These are phyloP conservation scores for Hippocampus kuda DNA, from an alignment of 2,797 vertebrate species.

Conservation along the genomic window DNA sequence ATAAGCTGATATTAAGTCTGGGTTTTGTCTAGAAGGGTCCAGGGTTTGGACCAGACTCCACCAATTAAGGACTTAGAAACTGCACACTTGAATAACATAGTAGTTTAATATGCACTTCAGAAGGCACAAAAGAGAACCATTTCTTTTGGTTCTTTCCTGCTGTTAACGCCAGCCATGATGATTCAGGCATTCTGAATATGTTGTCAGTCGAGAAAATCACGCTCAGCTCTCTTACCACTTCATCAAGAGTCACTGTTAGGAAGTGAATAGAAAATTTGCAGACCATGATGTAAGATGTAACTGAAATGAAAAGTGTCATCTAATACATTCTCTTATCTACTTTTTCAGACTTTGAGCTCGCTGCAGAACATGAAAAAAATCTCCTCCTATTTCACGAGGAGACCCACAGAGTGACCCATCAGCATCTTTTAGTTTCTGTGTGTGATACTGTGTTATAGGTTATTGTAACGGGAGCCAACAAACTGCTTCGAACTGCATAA, in stretches of 20 bases:
- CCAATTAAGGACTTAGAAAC: not conserved
- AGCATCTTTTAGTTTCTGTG: conserved; percentile 1
- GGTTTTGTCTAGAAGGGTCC: not conserved
- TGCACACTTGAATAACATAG: not conserved
- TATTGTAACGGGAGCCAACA: not conserved
- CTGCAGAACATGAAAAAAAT: conserved; percentile 85
- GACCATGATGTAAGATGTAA: not conserved
- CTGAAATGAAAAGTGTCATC: not conserved
- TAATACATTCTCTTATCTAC: not conserved
- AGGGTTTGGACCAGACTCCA: not conserved
- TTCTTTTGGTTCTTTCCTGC: not conserved
- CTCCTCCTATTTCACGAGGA: conserved; percentile 81
- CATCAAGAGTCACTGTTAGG: not conserved
- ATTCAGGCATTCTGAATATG: conserved; percentile 13
- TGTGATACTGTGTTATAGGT: conserved; percentile 8
- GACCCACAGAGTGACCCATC: conserved; percentile 55
- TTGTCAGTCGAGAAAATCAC: conserved; percentile 16
- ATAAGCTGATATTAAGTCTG: not conserved
- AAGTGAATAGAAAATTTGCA: not conserved
- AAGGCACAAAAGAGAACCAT: not conserved
- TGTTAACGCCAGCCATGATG: not conserved
- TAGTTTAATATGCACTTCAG: not conserved
- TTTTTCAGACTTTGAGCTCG: conserved; percentile 50
- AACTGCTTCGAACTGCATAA: not conserved
- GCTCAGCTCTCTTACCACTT: not conserved